Evolutionary conservation across 2,797 vertebrate genomes (phyloP).

Genomic region (Tachyglossus aculeatus): DNA sequence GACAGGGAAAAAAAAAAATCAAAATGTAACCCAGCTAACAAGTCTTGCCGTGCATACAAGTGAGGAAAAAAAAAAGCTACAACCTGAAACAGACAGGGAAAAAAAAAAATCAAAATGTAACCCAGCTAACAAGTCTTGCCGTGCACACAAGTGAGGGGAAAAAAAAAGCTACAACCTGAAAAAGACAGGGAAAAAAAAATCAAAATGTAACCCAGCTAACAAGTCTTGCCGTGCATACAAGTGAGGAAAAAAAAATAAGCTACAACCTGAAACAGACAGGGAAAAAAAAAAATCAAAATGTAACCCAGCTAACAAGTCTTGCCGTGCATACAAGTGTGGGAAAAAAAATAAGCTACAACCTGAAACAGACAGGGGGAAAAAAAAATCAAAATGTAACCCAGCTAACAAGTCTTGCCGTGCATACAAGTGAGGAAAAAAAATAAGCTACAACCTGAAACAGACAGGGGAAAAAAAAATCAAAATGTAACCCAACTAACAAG

Average conservation of each 20-base stretch:
- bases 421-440: too few species aligned
- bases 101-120: conserved; percentile 20
- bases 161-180: conserved; percentile 85
- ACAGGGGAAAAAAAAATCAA: conserved; percentile 16
- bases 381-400: conserved; percentile 13
- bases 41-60: too few species aligned
- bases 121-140: background rate
- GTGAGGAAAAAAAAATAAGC: too few species aligned
- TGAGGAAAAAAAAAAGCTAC: too few species aligned
- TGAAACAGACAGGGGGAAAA: conserved; percentile 61
- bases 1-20: conserved; percentile 16
- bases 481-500: background rate
- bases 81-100: conserved; percentile 78
- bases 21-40: background rate
- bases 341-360: too few species aligned
- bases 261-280: conserved; percentile 84
- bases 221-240: too few species aligned
- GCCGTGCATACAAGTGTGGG: too few species aligned
- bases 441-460: conserved; percentile 88
- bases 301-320: background rate
- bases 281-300: conserved; percentile 21
- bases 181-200: conserved; percentile 22
- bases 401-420: background rate
- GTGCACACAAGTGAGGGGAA: accelerated
- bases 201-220: background rate